Evolutionary conservation across 2,888 invertebrate genomes (phyloP), one percentile per base, ranked within the genome.

Genomic region (Chromoteleia sp.): DNA sequence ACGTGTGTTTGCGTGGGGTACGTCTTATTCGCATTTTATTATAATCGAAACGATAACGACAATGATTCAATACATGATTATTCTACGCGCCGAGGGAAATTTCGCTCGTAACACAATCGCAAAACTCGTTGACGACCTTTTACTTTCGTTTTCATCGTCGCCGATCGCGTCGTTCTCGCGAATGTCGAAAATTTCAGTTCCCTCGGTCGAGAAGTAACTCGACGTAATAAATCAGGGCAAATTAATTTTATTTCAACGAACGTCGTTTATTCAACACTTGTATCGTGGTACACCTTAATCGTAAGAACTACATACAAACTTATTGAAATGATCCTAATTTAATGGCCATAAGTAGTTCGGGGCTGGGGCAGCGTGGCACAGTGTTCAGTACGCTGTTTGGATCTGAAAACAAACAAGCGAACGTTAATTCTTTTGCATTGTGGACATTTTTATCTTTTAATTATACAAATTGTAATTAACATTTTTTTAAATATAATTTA

Each of bases 251-350:
- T 85, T 83, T 88, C 85, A 88, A 88, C 87, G 88, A 88, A 87
- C 48, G 86, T 85, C 87, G 85, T 87, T 90, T 89, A 89, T 88
- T 89, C 84, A 90, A 90, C 89, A 90, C 87, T 89, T 88, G 88
- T 87, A 87, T 63, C 88, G 87, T 88, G 85, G 87, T 89, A 89
- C 88, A 88, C 85, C 86, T 87, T 88, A 89, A 88, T 87, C 85
- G 85, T 87, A 87, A 88, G 85, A 88, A 87, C 90, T 90, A 90
- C 90, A 63, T 90, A 90, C 89, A 90, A 90, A 90, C 89, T 90
- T 90, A 90, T 89, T 88, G 88, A 90, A 90, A 89, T 86, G 88
- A 88, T 87, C 88, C 87, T 89, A 58, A 88, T 86, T 85, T 84
- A 86, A 86, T 83, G 83, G 82, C 86, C 86, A 85, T 87, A 86